phyloP scores from a whole-genome alignment of 2,888 invertebrate genomes.

The Julus scandinavius region DNA sequence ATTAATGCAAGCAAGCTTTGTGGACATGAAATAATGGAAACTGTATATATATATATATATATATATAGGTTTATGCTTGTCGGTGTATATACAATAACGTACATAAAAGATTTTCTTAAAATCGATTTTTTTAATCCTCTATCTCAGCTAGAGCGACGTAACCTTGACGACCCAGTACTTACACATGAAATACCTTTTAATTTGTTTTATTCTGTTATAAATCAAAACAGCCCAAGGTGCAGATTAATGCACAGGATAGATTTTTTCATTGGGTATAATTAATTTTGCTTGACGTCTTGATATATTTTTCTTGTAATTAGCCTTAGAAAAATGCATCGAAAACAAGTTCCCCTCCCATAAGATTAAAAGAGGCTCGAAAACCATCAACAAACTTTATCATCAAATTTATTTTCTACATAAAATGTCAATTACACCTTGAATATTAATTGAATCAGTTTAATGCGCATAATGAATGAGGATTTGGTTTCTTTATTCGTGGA shows the following conservation, averaged over 20 bases:
- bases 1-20: background rate
- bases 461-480: background rate
- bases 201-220: background rate
- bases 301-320: constrained; percentile 27
- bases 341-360: background rate
- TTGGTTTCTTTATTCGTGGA: background rate
- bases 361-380: background rate
- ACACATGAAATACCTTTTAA: constrained; percentile 9
- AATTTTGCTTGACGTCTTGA: background rate
- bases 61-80: background rate
- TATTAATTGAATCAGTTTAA: background rate
- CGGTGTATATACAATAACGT: background rate
- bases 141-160: background rate
- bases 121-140: constrained; percentile 12
- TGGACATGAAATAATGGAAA: background rate
- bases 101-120: background rate
- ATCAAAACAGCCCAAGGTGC: constrained; percentile 15
- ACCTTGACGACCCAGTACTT: background rate
- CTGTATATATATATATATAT: too few relatives aligned
- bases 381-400: background rate
- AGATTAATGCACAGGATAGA: background rate
- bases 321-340: background rate
- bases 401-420: constrained; percentile 21
- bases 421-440: background rate
- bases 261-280: background rate